Percentiles rank a stretch among this genome's conserved stretches.
Evolutionary conservation across 2,888 invertebrate genomes (phyloP).

Genomic region (Drosophila setosimentum): DNA sequence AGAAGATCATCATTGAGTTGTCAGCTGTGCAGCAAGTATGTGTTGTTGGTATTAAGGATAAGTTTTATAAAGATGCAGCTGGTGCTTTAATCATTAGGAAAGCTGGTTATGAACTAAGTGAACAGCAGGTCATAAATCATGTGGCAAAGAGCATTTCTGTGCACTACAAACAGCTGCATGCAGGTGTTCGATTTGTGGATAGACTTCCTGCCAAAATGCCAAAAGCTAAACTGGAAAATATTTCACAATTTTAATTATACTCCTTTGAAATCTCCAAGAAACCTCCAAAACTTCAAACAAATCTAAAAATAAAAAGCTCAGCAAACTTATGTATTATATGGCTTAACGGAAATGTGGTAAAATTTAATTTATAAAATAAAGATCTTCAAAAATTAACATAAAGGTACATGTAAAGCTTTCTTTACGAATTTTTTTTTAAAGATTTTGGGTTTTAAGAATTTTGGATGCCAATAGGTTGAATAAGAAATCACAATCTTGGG

Average conservation of each 20-base stretch:
- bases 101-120: constrained; percentile 32
- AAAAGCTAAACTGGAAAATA: constrained; percentile 28
- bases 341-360: not conserved
- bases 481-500: constrained; percentile 2
- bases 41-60: constrained; percentile 72
- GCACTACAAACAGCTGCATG: constrained; percentile 68
- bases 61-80: constrained; percentile 59
- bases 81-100: constrained; percentile 67
- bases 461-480: not conserved
- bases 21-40: constrained; percentile 69
- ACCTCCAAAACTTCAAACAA: not conserved
- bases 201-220: constrained; percentile 43
- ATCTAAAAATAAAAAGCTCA: no score
- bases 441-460: not conserved
- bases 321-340: no score
- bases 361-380: not conserved
- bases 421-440: not conserved
- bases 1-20: constrained; percentile 60
- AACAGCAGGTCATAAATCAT: constrained; percentile 43
- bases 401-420: not conserved
- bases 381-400: not conserved
- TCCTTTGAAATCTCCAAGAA: no score
- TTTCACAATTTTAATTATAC: no score
- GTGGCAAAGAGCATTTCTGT: constrained; percentile 30
- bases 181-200: constrained; percentile 71